These are phyloP conservation scores for Thermophis baileyi DNA, from an alignment of 2,113 vertebrate species.

Conservation along the genomic window DNA sequence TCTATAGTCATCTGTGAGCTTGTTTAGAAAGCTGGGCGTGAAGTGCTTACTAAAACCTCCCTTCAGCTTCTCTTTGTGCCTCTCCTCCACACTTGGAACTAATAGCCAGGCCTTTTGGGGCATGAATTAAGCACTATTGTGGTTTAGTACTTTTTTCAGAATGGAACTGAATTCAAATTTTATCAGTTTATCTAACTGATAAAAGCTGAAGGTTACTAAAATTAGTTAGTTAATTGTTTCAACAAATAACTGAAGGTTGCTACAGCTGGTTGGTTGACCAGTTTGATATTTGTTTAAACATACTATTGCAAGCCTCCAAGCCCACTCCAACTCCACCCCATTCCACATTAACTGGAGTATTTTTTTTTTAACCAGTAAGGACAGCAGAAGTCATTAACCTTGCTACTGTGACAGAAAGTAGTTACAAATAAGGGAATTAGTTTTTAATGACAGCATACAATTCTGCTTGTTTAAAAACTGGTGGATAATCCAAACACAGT, in stretches of 20 bases:
- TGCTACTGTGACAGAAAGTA: neutral
- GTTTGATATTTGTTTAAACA: neutral
- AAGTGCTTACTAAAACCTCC: too few relatives aligned
- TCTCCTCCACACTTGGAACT: too few relatives aligned
- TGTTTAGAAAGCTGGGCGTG: too few relatives aligned
- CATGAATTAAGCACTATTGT: too few relatives aligned
- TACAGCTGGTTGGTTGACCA: neutral
- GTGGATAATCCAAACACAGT: neutral
- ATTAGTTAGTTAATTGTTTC: neutral
- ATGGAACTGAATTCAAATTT: too few relatives aligned
- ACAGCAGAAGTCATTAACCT: too few relatives aligned
- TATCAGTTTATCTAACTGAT: too few relatives aligned
- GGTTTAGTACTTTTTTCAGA: too few relatives aligned
- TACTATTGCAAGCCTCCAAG: neutral
- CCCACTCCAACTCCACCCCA: neutral
- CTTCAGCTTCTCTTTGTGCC: too few relatives aligned
- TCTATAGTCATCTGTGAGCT: too few relatives aligned
- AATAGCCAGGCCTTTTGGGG: too few relatives aligned
- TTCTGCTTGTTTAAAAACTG: neutral
- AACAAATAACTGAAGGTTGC: neutral
- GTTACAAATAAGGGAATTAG: neutral
- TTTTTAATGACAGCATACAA: neutral
- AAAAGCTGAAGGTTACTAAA: too few relatives aligned
- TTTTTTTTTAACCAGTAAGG: neutral
- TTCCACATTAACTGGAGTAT: neutral